Conservation (phyloP, 2,797 vertebrate species). For the Gorsachius magnificus region DNA sequence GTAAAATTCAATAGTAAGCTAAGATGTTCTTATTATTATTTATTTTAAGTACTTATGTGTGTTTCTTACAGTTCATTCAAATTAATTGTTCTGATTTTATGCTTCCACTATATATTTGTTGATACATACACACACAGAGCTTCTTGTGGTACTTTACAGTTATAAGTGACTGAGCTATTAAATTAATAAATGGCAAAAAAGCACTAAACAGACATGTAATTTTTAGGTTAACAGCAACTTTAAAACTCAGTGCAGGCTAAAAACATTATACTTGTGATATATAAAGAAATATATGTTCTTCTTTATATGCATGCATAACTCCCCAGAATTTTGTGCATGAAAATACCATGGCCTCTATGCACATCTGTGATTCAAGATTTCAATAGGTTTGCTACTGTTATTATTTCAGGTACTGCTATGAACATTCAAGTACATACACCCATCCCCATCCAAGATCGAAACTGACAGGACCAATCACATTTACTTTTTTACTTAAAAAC, state of each 20-base stretch:
- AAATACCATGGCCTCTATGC: neutral
- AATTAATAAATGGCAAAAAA: neutral
- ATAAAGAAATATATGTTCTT: neutral
- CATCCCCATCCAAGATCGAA: neutral
- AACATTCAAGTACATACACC: too few relatives aligned
- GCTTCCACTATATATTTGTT: neutral
- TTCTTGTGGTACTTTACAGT: neutral
- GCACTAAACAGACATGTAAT: neutral
- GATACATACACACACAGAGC: neutral
- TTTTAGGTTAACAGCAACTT: neutral
- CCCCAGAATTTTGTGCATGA: neutral
- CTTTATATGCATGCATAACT: neutral
- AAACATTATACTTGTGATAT: neutral
- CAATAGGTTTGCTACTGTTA: neutral
- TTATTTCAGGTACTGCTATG: neutral
- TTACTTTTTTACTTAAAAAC: neutral
- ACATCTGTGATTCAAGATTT: neutral
- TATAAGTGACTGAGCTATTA: neutral
- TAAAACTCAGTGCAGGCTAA: neutral
- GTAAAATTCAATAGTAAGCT: neutral
- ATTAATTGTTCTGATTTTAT: neutral
- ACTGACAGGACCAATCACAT: neutral
- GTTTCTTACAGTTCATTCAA: neutral
- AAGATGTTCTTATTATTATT: neutral
- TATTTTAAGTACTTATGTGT: neutral